Conservation (phyloP, 2,888 invertebrate species). For the Chelonus formosanus region DNA sequence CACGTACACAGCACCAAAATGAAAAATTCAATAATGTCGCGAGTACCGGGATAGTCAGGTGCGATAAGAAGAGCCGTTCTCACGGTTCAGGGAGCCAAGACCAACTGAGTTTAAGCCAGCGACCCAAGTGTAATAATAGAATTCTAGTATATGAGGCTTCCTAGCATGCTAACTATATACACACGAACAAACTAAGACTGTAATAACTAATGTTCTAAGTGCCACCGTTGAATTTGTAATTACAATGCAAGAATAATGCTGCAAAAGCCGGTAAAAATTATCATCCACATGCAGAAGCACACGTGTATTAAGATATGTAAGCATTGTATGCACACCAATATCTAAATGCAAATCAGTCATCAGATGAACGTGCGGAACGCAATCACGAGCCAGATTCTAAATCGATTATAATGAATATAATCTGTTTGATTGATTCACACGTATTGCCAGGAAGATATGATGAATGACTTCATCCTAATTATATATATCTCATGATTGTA, state of each 20-base stretch:
- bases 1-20: background rate
- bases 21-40: slow-evolving; percentile 23
- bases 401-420: too few relatives aligned
- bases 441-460: too few relatives aligned
- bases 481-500: too few relatives aligned
- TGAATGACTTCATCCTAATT: too few relatives aligned
- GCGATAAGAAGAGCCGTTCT: slow-evolving; percentile 54
- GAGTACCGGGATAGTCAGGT: slow-evolving; percentile 50
- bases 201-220: slow-evolving; percentile 17
- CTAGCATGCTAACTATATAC: slow-evolving; percentile 57
- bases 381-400: too few relatives aligned
- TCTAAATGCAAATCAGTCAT: too few relatives aligned
- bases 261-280: slow-evolving; percentile 18
- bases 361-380: too few relatives aligned
- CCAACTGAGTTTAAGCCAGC: slow-evolving; percentile 64
- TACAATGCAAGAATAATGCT: slow-evolving; percentile 13
- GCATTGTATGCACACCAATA: too few relatives aligned
- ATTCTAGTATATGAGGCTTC: slow-evolving; percentile 60
- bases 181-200: slow-evolving; percentile 40
- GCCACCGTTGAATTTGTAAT: slow-evolving; percentile 18
- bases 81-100: slow-evolving; percentile 64
- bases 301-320: background rate
- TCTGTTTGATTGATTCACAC: too few relatives aligned
- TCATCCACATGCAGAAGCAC: slow-evolving; percentile 1
- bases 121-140: slow-evolving; percentile 62